A percentile compares a stretch with the other conserved stretches of the same genome.
Conservation (phyloP, 2,797 vertebrate species). For the Lithobates sylvaticus region DNA sequence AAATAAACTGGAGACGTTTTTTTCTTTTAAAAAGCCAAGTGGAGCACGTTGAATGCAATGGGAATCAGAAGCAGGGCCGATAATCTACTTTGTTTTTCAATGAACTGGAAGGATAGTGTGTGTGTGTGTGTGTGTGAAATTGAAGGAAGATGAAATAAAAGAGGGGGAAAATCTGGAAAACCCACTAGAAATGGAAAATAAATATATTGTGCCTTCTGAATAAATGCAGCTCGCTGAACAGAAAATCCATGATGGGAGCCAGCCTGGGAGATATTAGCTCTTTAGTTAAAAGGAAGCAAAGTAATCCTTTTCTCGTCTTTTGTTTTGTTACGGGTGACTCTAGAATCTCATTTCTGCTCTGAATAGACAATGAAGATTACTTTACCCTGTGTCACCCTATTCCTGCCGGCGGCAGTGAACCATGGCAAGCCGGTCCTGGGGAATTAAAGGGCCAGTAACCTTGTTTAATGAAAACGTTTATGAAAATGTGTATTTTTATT, state of each 20-base stretch:
- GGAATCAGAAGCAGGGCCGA: conserved; percentile 22
- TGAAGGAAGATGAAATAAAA: conserved; percentile 35
- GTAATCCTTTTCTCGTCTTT: neutral
- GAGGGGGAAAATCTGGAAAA: neutral
- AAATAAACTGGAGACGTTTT: conserved; percentile 20
- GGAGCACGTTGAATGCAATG: conserved; percentile 28
- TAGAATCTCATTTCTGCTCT: conserved; percentile 39
- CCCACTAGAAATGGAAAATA: conserved; percentile 36
- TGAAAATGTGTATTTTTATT: conserved; percentile 12
- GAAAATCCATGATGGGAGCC: conserved; percentile 15
- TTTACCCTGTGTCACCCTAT: conserved; percentile 41
- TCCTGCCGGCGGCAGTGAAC: conserved; percentile 29
- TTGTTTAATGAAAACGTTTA: conserved; percentile 19
- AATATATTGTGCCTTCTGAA: conserved; percentile 24
- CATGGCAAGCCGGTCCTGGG: neutral
- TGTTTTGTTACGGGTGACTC: conserved; percentile 1
- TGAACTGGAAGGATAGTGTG: conserved; percentile 54
- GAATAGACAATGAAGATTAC: conserved; percentile 48
- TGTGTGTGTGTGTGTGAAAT: conserved; percentile 31
- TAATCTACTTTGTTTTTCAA: conserved; percentile 56
- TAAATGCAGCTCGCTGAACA: conserved; percentile 33
- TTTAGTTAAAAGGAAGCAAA: conserved; percentile 40
- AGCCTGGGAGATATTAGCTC: conserved; percentile 16
- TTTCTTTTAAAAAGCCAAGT: conserved; percentile 25
- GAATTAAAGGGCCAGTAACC: conserved; percentile 43